Percentiles rank a stretch among this genome's conserved stretches.
Evolutionary conservation across 2,888 invertebrate genomes (phyloP).

Genomic region (Invenusta paracnida): DNA sequence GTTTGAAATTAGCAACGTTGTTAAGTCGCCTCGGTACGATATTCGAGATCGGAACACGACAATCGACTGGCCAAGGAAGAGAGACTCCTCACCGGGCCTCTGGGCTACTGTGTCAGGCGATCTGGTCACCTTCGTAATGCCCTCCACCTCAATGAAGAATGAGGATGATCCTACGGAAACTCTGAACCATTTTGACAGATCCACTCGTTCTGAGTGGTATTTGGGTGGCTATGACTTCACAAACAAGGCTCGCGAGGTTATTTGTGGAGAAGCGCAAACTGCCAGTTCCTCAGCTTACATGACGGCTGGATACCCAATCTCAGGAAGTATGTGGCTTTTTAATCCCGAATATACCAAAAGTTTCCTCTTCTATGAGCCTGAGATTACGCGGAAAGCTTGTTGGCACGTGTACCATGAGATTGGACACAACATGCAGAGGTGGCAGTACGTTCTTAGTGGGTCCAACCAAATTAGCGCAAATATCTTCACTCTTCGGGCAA

Average conservation of each 20-base stretch:
- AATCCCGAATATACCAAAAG: neutral
- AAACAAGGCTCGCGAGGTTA: neutral
- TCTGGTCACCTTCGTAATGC: neutral
- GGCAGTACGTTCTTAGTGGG: neutral
- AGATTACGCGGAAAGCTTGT: neutral
- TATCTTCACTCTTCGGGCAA: neutral
- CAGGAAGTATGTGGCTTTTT: neutral
- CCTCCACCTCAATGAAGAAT: neutral
- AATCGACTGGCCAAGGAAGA: neutral
- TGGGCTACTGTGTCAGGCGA: neutral
- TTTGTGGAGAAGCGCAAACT: neutral
- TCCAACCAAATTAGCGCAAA: neutral
- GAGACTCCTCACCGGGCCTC: neutral
- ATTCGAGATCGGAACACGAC: neutral
- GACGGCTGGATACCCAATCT: neutral
- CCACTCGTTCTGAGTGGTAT: neutral
- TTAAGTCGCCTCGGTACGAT: neutral
- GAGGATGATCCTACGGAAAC: neutral
- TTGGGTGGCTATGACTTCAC: neutral
- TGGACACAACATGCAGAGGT: neutral
- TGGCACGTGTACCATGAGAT: neutral
- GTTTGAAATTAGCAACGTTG: neutral
- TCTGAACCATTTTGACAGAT: neutral
- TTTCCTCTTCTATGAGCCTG: neutral
- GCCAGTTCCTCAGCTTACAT: neutral